Conservation (phyloP, 2,797 vertebrate species). For the Micrastur ruficollis region DNA sequence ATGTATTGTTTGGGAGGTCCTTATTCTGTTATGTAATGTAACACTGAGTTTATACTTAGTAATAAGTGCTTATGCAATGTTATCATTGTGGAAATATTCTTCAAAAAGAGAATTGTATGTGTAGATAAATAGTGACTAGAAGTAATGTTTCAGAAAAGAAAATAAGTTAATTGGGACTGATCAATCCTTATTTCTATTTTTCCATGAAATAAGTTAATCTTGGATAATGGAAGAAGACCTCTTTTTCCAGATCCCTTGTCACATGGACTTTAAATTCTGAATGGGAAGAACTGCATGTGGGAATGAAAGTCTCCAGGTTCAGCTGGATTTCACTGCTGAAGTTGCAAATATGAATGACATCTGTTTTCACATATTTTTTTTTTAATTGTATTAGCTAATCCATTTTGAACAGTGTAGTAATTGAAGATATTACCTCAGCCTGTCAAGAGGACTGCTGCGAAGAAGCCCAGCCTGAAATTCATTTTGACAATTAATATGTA, state of each 20-base stretch:
- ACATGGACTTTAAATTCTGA: not conserved
- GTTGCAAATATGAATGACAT: not conserved
- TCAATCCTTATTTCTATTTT: not conserved
- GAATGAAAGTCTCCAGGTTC: not conserved
- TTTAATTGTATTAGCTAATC: not conserved
- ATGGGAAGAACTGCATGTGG: not conserved
- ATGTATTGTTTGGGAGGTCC: not conserved
- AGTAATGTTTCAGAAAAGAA: not conserved
- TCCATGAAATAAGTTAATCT: not conserved
- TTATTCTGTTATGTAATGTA: not conserved
- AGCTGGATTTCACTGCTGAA: not conserved
- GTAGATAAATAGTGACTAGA: not conserved
- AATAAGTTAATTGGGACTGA: not conserved
- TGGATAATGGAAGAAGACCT: not conserved
- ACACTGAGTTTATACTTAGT: not conserved
- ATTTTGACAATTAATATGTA: not conserved
- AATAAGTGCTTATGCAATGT: not conserved
- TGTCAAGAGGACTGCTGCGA: not conserved
- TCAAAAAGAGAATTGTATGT: not conserved
- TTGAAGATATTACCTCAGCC: not conserved
- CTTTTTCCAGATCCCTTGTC: not conserved
- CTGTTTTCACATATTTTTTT: not conserved
- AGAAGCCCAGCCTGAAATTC: not conserved
- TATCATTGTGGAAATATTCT: not conserved
- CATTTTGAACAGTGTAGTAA: not conserved